phyloP scores from a whole-genome alignment of 2,888 invertebrate genomes.

The Drosophila tripunctata region DNA sequence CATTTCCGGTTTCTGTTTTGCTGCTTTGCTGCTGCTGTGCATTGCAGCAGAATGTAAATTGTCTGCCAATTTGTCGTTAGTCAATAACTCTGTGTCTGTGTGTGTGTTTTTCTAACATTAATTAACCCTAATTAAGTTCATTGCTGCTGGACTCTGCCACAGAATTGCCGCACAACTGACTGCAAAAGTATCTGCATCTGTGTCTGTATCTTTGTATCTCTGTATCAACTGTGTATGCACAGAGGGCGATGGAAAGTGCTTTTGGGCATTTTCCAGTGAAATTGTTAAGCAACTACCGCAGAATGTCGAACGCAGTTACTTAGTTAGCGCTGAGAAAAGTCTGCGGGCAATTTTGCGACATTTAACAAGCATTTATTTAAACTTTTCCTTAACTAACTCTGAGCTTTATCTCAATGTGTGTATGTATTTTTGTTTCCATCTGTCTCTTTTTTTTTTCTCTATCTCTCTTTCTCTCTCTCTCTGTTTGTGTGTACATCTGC shows the following conservation, averaged over 20 bases:
- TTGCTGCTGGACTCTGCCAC: constrained; percentile 20
- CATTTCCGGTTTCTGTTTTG: constrained; percentile 64
- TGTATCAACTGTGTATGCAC: constrained; percentile 4
- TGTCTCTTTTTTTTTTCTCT: background rate
- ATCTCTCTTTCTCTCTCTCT: background rate
- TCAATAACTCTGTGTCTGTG: constrained; percentile 42
- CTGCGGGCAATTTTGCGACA: constrained; percentile 66
- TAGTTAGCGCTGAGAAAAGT: constrained; percentile 38
- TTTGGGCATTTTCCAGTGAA: constrained; percentile 54
- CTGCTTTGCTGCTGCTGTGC: constrained; percentile 13
- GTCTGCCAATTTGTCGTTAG: constrained; percentile 65
- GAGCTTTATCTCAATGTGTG: background rate
- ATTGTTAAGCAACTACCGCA: constrained; percentile 57
- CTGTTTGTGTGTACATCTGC: constrained; percentile 43
- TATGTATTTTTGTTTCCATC: background rate
- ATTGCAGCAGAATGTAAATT: constrained; percentile 46
- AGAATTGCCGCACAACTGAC: constrained; percentile 6
- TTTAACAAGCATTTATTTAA: constrained; percentile 69
- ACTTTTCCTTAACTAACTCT: constrained; percentile 34
- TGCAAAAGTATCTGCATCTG: constrained; percentile 4
- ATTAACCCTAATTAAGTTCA: constrained; percentile 77
- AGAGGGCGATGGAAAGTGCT: constrained; percentile 30
- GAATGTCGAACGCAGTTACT: constrained; percentile 53
- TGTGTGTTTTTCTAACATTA: constrained; percentile 67
- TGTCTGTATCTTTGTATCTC: constrained; percentile 4